Base-by-base conservation (phyloP, 2,113 vertebrate genomes). In the Fukomys damarensis region DNA sequence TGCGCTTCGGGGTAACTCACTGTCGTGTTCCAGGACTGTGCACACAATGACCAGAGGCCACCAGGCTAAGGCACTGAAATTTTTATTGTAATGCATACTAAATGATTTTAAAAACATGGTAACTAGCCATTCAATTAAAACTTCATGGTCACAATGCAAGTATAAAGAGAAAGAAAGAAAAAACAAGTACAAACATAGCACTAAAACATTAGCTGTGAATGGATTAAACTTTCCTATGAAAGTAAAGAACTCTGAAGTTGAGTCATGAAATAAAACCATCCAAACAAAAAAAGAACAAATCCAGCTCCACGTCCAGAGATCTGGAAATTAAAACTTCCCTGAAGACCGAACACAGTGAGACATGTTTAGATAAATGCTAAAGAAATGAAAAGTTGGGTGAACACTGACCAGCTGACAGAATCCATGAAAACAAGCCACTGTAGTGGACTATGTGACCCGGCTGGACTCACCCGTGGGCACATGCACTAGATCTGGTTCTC, bases 71-170 rank as follows among this genome's bases (percentile, higher is more conserved):
- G 93, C 86, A 98, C 97, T 95, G 74, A 97, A 80, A 56, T 96
- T 94, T 97, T 95, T 90, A 92, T 89, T 95, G 96, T 97, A 87
- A 97, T 35, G 24, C 20, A 65, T 96, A 95, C 68, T 93, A 96
- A 89, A 90, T 96, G 52, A 93, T 66, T 94, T 77, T 83, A 97
- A 87, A 81, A 95, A 82, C 38, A 66, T 86, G 52, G 95, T 90
- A 95, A 96, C 86, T 96, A 94, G 86, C 86, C 95, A 28, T 97
- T 98, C 76, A 91, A 86, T 46, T 94, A 96, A 98, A 98, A 96
- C 97, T 26, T 85, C 5, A 76, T 16, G 85, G 95, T 97, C 81
- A 95, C 65, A 95, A 86, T 1, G 32, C 92, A 91, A 93, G 86
- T 92, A 43, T 82, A 38, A 16, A 49, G 81, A 77, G 41, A 58